Evolutionary conservation across 2,113 vertebrate genomes (phyloP), one percentile per base, ranked within the genome.

Genomic region (Bufo gargarizans): DNA sequence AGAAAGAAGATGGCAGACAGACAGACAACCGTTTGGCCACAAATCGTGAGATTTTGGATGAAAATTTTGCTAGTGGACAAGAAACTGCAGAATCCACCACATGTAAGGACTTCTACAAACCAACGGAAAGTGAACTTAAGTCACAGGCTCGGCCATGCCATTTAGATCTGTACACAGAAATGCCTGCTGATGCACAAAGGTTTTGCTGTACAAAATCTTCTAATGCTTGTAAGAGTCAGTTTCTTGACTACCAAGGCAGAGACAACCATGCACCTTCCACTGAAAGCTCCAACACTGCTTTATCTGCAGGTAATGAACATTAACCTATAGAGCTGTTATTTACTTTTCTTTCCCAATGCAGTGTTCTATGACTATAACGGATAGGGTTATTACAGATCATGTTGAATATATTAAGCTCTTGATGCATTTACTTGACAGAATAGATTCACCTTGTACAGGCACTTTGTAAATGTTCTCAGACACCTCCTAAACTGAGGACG

Each of bases 301-400:
- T 97, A 94, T 95, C 96, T 94, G 93, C 97, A 99, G 98, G 98
- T 99, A 99, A 99, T 92, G 97, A 99, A 99, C 97, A 96, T 96
- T 96, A 95, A 92, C 63, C 53, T 55, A 47, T 77, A 89, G 49
- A 89, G 56, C 4, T 82, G 43, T 82, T 19, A 56, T 78, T 84
- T 84, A 67, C 11, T 69, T 20, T 16, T 20, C 13, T 17, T 86
- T 61, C 72, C 33, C n/a, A 76, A 45, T 96, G 93, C 94, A 93
- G 92, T 90, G 20, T 91, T 95, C 47, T 50, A 16, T 80, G 59
- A 43, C 53, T 58, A 33, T 58, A 80, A 22, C 13, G 0, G 45
- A 59, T 86, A 20, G 19, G 53, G 61, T 81, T 76, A 58, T 71
- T 71, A 33, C 19, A 71, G 69, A 84, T 71, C 11, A 69, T 20